Conservation (phyloP, 2,797 vertebrate genomes). For the Hydrophis major region DNA sequence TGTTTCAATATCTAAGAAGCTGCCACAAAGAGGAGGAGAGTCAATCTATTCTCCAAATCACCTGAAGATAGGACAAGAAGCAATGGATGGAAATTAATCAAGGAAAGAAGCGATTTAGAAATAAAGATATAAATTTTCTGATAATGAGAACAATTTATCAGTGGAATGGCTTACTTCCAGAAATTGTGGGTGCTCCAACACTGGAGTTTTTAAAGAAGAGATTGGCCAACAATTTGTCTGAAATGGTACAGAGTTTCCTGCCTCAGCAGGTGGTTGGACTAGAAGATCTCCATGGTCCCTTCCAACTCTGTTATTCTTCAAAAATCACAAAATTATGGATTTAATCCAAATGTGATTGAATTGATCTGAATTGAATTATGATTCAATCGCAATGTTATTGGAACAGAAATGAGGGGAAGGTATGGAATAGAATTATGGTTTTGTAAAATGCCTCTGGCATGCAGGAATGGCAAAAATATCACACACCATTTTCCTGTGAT, state of each 20-base stretch:
- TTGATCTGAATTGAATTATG: neutral
- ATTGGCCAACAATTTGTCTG: neutral
- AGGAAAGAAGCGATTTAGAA: neutral
- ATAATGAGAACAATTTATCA: neutral
- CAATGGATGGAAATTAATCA: neutral
- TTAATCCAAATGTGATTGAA: neutral
- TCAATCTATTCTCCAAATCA: neutral
- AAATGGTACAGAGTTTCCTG: neutral
- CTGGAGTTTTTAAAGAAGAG: neutral
- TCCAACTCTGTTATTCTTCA: neutral
- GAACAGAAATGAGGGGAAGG: neutral
- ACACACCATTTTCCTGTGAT: neutral
- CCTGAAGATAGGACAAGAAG: neutral
- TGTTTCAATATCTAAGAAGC: neutral
- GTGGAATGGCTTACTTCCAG: neutral
- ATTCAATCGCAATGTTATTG: neutral
- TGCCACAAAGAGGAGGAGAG: neutral
- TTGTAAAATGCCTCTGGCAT: neutral
- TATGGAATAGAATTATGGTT: neutral
- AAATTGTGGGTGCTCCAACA: neutral
- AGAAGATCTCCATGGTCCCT: neutral
- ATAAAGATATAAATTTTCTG: neutral
- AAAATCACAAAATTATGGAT: neutral
- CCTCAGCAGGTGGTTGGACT: neutral
- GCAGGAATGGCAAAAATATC: neutral